phyloP scores from a whole-genome alignment of 2,113 vertebrate species.

The Felis catus region F.catus_Fca126_mat1.0 CM031416.1:127658501-127659000 shows the following conservation, averaged over 20 bases:
- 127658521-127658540: not conserved
- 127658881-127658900: not conserved
- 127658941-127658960: too few relatives aligned
- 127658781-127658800: not conserved
- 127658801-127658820: not conserved
- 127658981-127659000: too few relatives aligned
- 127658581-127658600: not conserved
- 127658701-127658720: not conserved
- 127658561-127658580: not conserved
- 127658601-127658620: not conserved
- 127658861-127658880: not conserved
- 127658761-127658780: not conserved
- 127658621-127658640: not conserved
- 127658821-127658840: not conserved
- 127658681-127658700: not conserved
- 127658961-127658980: too few relatives aligned
- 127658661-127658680: not conserved
- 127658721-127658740: not conserved
- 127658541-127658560: not conserved
- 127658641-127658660: not conserved
- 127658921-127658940: too few relatives aligned
- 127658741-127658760: not conserved
- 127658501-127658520: not conserved
- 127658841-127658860: not conserved
- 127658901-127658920: too few relatives aligned